phyloP scores from a whole-genome alignment of 2,888 invertebrate species.

The Sesia apiformis region DNA sequence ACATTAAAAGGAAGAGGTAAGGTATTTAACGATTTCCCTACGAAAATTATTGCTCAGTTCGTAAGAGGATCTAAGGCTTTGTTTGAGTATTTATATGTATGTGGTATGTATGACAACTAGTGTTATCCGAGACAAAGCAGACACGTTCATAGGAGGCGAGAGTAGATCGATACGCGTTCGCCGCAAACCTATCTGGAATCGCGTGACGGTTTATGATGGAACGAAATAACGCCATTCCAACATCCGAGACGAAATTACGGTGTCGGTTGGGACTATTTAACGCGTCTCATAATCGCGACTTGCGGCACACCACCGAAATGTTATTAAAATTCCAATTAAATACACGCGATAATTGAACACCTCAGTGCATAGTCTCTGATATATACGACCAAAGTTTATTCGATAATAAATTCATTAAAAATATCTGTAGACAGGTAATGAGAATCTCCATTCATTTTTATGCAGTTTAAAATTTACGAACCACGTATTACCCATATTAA shows the following conservation, averaged over 20 bases:
- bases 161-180: slow-evolving; percentile 25
- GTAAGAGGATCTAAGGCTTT: not conserved
- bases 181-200: slow-evolving; percentile 32
- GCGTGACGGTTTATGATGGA: slow-evolving; percentile 29
- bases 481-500: no score
- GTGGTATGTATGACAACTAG: slow-evolving; percentile 21
- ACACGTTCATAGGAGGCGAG: slow-evolving; percentile 20
- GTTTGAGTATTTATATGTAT: not conserved
- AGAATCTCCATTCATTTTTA: no score
- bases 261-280: slow-evolving; percentile 9
- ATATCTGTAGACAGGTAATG: no score
- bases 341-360: not conserved
- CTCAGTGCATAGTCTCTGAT: no score
- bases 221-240: slow-evolving; percentile 26
- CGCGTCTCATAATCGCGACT: slow-evolving; percentile 12
- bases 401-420: no score
- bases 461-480: no score
- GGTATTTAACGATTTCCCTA: not conserved
- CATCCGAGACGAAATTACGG: slow-evolving; percentile 17
- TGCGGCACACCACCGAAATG: slow-evolving; percentile 5
- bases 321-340: not conserved
- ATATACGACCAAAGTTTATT: no score
- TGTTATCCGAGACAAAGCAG: slow-evolving; percentile 34
- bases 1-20: not conserved
- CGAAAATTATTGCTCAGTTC: not conserved